phyloP scores from a whole-genome alignment of 2,797 vertebrate genomes.

The Knipowitschia caucasica region DNA sequence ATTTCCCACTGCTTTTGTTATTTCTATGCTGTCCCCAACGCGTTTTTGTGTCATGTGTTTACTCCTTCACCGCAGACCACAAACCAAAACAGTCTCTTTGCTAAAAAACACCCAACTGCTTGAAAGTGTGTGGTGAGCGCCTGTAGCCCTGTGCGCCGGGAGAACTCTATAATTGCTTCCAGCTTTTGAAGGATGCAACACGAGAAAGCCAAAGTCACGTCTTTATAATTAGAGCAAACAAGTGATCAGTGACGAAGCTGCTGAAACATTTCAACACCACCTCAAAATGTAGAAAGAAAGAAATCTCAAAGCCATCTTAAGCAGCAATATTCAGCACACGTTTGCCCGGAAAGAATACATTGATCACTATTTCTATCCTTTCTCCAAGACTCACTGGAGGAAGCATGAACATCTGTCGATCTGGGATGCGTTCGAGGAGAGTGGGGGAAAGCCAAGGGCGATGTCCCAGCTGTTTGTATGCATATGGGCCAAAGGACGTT shows the following conservation, averaged over 20 bases:
- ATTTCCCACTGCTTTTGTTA: constrained; percentile 14
- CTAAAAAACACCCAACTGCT: constrained; percentile 43
- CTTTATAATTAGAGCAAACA: constrained; percentile 49
- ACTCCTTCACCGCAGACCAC: constrained; percentile 49
- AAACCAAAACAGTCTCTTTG: constrained; percentile 47
- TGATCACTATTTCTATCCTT: constrained; percentile 16
- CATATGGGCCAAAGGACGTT: constrained; percentile 31
- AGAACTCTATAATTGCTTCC: constrained; percentile 73
- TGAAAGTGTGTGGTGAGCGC: constrained; percentile 59
- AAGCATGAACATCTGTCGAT: constrained; percentile 63
- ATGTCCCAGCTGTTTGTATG: constrained; percentile 57
- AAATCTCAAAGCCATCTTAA: too few relatives aligned
- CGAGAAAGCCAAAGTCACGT: constrained; percentile 38
- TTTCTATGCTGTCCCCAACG: constrained; percentile 15
- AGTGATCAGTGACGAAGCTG: constrained; percentile 20
- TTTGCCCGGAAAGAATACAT: constrained; percentile 17
- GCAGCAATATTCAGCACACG: constrained; percentile 6
- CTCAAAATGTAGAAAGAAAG: background rate
- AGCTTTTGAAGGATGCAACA: constrained; percentile 55
- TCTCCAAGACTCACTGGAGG: constrained; percentile 41
- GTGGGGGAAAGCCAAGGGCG: constrained; percentile 51
- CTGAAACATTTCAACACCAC: constrained; percentile 10
- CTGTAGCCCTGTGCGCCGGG: constrained; percentile 63
- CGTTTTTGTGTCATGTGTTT: constrained; percentile 51
- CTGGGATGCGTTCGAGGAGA: constrained; percentile 45